These are phyloP conservation scores for Homarus gammarus DNA, from an alignment of 2,888 invertebrate species.

Conservation along the genomic window DNA sequence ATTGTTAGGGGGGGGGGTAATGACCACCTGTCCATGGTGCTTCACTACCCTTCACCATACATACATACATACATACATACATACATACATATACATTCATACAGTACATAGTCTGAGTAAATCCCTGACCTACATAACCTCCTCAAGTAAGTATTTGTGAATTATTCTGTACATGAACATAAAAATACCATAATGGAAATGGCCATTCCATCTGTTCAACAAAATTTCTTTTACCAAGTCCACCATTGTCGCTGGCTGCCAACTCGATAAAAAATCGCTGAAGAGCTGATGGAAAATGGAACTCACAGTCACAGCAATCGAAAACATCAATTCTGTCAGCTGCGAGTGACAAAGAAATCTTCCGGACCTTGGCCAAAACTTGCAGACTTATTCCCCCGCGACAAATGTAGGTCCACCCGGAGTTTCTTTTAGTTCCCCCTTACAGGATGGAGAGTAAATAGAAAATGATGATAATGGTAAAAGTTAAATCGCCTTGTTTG, in stretches of 20 bases:
- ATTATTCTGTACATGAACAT: background rate
- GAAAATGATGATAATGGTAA: no score
- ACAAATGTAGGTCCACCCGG: background rate
- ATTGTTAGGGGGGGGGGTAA: no score
- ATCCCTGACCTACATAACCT: background rate
- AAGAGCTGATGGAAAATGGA: constrained; percentile 9
- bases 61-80: background rate
- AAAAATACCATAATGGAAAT: background rate
- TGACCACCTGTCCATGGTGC: no score
- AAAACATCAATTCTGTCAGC: constrained; percentile 18
- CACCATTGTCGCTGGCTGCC: background rate
- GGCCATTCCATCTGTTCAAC: background rate
- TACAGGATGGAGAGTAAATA: background rate
- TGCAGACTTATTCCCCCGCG: background rate
- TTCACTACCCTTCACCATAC: no score
- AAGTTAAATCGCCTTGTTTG: no score
- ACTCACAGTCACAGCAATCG: constrained; percentile 15
- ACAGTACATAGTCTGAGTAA: background rate
- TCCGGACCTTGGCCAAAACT: constrained; percentile 8
- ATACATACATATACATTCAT: background rate
- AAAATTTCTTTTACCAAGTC: constrained; percentile 10
- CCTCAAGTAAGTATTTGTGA: background rate
- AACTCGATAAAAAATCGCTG: background rate
- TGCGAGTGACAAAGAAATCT: constrained; percentile 18
- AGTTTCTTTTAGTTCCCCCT: background rate